These are phyloP conservation scores for Eristalinus aeneus DNA, from an alignment of 2,888 invertebrate genomes.

Conservation along the genomic window DNA sequence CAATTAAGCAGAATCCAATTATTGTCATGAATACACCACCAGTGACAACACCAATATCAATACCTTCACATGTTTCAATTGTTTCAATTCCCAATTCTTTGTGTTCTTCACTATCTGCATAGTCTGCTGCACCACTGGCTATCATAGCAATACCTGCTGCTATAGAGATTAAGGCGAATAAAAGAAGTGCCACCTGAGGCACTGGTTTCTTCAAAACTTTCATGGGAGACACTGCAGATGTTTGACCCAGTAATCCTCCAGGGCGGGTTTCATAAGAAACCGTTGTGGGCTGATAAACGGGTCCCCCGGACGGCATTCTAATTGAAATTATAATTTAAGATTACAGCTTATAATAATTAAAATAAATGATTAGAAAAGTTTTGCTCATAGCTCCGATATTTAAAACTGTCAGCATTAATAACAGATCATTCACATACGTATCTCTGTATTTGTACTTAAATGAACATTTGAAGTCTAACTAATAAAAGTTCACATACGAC, in stretches of 20 bases:
- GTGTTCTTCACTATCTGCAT: conserved; percentile 80
- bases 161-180: conserved; percentile 76
- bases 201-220: conserved; percentile 75
- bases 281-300: conserved; percentile 90
- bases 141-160: conserved; percentile 82
- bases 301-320: conserved; percentile 85
- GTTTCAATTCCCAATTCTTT: conserved; percentile 76
- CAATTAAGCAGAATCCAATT: conserved; percentile 84
- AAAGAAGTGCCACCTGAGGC: conserved; percentile 74
- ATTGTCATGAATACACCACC: conserved; percentile 85
- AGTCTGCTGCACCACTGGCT: conserved; percentile 85
- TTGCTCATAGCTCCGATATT: neutral
- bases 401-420: neutral
- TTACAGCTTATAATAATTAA: neutral
- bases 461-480: neutral
- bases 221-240: conserved; percentile 75
- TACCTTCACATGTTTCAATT: conserved; percentile 73
- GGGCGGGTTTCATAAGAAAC: conserved; percentile 86
- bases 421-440: neutral
- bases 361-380: neutral
- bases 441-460: neutral
- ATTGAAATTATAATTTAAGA: neutral
- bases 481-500: neutral
- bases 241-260: conserved; percentile 78
- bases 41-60: conserved; percentile 83